phyloP scores from a whole-genome alignment of 2,797 vertebrate species.

The Micromesistius poutassou region DNA sequence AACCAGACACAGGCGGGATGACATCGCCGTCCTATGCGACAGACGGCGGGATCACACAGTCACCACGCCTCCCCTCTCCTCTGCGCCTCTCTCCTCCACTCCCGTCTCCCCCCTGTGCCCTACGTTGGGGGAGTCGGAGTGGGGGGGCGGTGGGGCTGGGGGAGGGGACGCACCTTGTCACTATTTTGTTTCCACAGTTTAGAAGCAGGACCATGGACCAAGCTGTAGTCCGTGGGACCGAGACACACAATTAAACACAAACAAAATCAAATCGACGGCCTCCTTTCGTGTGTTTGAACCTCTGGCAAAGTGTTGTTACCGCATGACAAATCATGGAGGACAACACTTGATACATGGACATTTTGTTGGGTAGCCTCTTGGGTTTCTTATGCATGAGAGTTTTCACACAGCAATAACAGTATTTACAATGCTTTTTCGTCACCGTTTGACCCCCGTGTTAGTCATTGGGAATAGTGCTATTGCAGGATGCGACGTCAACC shows the following conservation, averaged over 20 bases:
- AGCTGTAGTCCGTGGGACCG: background rate
- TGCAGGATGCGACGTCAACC: conserved; percentile 13
- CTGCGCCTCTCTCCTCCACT: background rate
- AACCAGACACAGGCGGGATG: conserved; percentile 47
- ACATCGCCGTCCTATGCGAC: conserved; percentile 37
- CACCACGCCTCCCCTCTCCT: background rate
- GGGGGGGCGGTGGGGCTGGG: background rate
- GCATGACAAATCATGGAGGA: background rate
- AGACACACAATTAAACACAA: background rate
- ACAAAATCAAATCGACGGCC: background rate
- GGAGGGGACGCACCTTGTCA: no score
- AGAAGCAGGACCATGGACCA: conserved; percentile 17
- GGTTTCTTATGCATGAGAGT: background rate
- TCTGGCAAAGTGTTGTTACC: background rate
- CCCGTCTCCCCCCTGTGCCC: conserved; percentile 20
- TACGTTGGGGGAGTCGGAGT: background rate
- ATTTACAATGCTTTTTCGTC: conserved; percentile 30
- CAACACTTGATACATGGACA: background rate
- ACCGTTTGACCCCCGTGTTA: conserved; percentile 30
- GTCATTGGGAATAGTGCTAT: conserved; percentile 46
- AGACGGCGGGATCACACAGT: conserved; percentile 57
- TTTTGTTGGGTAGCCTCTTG: background rate
- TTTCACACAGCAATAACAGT: conserved; percentile 40
- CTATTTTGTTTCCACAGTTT: conserved; percentile 52
- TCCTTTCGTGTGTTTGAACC: conserved; percentile 36